A percentile compares a stretch with the other conserved stretches of the same genome.
phyloP scores from a whole-genome alignment of 2,888 invertebrate genomes.

The Seladonia tumulorum region DNA sequence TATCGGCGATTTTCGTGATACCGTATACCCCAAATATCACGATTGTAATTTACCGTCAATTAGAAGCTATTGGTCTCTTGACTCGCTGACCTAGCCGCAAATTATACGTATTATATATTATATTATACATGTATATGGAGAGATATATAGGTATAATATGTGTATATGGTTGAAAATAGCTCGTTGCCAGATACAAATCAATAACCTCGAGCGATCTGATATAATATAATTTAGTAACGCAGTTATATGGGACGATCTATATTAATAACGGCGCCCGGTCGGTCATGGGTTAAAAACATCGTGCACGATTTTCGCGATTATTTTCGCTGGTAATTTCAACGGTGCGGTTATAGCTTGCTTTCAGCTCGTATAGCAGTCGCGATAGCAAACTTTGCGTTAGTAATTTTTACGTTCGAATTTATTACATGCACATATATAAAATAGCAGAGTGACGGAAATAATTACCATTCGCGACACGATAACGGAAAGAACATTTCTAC shows the following conservation, averaged over 20 bases:
- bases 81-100: constrained; percentile 47
- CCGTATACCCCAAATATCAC: constrained; percentile 29
- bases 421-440: background rate
- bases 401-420: background rate
- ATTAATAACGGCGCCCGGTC: background rate
- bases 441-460: background rate
- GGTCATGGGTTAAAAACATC: background rate
- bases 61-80: constrained; percentile 55
- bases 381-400: background rate
- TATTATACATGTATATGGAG: background rate
- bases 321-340: background rate
- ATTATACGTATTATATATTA: constrained; percentile 48
- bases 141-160: background rate
- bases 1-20: background rate
- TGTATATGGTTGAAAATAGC: constrained; percentile 51
- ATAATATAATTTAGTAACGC: constrained; percentile 56
- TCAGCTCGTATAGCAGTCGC: background rate
- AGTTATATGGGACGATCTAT: background rate
- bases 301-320: background rate
- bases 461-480: background rate
- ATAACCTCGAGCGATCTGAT: constrained; percentile 42
- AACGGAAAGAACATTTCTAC: background rate
- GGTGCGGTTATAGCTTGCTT: background rate
- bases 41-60: constrained; percentile 49
- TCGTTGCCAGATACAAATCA: constrained; percentile 52